Evolutionary conservation across 1,140 invertebrate genomes (phyloP).

Genomic region (Ctenoplectra terminalis): DNA sequence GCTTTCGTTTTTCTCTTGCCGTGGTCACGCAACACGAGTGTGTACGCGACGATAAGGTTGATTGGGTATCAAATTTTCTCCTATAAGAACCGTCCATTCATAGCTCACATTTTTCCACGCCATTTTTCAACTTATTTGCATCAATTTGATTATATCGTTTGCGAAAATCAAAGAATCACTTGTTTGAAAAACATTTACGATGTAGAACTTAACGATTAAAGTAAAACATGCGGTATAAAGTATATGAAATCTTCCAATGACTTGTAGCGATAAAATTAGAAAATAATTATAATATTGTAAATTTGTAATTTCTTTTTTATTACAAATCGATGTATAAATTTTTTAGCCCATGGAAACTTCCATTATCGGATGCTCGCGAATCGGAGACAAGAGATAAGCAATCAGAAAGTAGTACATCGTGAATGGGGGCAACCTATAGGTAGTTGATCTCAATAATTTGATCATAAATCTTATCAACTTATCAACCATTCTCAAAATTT

Average conservation of each 20-base stretch:
- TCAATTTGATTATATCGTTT: background rate
- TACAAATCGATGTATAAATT: background rate
- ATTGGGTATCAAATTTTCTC: background rate
- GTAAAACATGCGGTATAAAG: too few relatives aligned
- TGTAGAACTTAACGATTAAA: background rate
- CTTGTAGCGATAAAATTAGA: too few relatives aligned
- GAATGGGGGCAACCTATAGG: background rate
- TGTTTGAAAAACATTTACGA: background rate
- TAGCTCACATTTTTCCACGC: background rate
- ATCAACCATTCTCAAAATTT: background rate
- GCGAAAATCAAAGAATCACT: conserved; percentile 1
- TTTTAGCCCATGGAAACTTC: background rate
- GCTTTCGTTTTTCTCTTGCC: background rate
- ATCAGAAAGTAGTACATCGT: background rate
- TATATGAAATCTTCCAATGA: background rate
- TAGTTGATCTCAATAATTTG: background rate
- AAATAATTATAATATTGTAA: background rate
- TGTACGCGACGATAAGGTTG: background rate
- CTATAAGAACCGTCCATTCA: background rate
- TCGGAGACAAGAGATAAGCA: background rate
- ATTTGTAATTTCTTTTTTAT: background rate
- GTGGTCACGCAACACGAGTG: background rate
- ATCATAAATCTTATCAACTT: background rate
- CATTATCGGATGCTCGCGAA: background rate
- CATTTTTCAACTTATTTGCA: background rate